A percentile compares a stretch with the other conserved stretches of the same genome.
Conservation (phyloP, 2,888 invertebrate species). For the Lepas anatifera region DNA sequence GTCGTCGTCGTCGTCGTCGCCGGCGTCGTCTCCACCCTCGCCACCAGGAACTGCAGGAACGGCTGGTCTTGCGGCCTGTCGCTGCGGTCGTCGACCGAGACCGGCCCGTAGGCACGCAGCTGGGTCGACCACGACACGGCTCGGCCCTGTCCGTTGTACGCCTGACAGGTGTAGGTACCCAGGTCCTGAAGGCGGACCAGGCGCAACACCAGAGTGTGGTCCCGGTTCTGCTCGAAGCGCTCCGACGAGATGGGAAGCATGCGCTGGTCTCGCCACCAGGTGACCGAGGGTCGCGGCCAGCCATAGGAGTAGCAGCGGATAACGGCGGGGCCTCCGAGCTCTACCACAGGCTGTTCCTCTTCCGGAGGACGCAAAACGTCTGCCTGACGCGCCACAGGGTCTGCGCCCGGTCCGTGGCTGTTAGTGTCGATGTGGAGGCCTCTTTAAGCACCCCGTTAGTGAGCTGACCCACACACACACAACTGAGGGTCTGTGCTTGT, state of each 20-base stretch:
- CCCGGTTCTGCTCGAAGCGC: conserved; percentile 56
- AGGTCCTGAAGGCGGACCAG: conserved; percentile 55
- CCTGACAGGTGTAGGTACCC: conserved; percentile 79
- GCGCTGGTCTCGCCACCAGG: conserved; percentile 68
- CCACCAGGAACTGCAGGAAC: conserved; percentile 47
- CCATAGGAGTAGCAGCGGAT: conserved; percentile 73
- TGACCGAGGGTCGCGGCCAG: conserved; percentile 60
- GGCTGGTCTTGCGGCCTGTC: conserved; percentile 38
- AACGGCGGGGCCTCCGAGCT: conserved; percentile 53
- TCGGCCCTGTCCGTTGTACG: conserved; percentile 66
- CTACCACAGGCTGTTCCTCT: conserved; percentile 50
- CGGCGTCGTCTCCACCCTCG: conserved; percentile 3
- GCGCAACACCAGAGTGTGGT: conserved; percentile 60
- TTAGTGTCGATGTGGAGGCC: no score
- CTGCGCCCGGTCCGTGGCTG: conserved; percentile 33
- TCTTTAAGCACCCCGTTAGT: no score
- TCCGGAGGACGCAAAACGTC: conserved; percentile 49
- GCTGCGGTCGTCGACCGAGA: conserved; percentile 41
- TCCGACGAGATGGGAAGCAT: conserved; percentile 59
- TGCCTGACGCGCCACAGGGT: conserved; percentile 45
- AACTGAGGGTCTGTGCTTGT: no score
- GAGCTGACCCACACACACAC: no score
- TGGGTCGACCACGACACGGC: conserved; percentile 64
- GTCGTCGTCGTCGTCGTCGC: conserved; percentile 28
- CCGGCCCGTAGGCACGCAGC: conserved; percentile 57